phyloP scores from a whole-genome alignment of 1,140 invertebrate genomes.

The Drosophila murphyi region DNA sequence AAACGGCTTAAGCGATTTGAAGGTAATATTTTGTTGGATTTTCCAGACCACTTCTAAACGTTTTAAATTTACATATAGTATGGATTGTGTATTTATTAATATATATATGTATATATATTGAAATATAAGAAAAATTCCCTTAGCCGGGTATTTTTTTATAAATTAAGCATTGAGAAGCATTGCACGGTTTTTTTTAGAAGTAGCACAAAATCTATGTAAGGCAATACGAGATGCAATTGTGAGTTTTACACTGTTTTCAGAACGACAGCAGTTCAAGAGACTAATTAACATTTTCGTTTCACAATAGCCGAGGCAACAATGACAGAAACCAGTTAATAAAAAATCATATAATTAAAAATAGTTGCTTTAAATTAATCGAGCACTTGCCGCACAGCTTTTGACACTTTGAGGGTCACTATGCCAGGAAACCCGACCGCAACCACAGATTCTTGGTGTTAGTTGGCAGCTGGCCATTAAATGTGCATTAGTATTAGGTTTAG shows the following conservation, averaged over 20 bases:
- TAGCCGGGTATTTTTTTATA: neutral
- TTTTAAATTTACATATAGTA: no score
- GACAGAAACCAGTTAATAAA: constrained; percentile 23
- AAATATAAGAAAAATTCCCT: neutral
- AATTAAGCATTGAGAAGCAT: neutral
- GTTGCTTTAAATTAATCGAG: constrained; percentile 3
- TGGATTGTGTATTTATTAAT: no score
- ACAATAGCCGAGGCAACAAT: neutral
- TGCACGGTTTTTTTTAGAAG: neutral
- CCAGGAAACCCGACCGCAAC: constrained; percentile 9
- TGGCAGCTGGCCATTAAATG: neutral
- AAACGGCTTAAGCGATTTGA: no score
- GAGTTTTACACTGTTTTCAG: constrained; percentile 4
- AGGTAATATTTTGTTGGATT: no score
- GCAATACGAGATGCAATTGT: neutral
- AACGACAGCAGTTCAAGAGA: neutral
- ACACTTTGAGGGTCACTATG: constrained; percentile 8
- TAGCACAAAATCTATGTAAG: no score
- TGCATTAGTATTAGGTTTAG: neutral
- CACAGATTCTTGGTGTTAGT: neutral
- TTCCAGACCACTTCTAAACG: no score
- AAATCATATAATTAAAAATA: constrained; percentile 12
- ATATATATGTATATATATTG: no score
- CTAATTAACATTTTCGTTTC: neutral
- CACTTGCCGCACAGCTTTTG: constrained; percentile 2